Evolutionary conservation across 1,140 invertebrate species (phyloP).

Genomic region (Steinernema feltiae): DNA sequence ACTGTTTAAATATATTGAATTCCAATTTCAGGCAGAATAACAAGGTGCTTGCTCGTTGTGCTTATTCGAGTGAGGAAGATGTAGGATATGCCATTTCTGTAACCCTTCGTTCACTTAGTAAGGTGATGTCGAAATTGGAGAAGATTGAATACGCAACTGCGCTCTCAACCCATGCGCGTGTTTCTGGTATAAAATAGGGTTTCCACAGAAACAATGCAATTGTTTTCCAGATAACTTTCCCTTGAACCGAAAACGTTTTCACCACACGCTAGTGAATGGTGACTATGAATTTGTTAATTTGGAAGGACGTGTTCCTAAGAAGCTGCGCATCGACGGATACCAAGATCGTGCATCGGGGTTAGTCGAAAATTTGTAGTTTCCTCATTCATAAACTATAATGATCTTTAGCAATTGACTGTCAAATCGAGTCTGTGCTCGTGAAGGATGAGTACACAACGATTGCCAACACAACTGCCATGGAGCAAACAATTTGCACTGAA

Average conservation of each 20-base stretch:
- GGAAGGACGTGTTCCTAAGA: not conserved
- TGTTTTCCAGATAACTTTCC: not conserved
- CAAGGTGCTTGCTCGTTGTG: not conserved
- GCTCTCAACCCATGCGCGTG: not conserved
- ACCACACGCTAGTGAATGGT: not conserved
- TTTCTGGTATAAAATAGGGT: too few species aligned
- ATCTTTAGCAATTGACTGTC: not conserved
- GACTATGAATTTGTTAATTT: not conserved
- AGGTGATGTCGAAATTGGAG: not conserved
- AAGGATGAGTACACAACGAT: not conserved
- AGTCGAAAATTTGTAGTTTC: not conserved
- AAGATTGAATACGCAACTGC: not conserved
- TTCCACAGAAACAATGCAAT: too few species aligned
- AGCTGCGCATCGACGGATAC: not conserved
- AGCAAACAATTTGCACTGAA: not conserved
- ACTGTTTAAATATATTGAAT: not conserved
- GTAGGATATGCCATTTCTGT: not conserved
- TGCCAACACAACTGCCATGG: not conserved
- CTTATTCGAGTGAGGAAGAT: not conserved
- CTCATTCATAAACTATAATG: not conserved
- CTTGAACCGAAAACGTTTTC: not conserved
- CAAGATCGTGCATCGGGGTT: not conserved
- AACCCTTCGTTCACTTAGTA: not conserved
- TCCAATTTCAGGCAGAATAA: not conserved
- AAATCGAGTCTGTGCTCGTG: not conserved